These are phyloP conservation scores for Alces alces DNA, from an alignment of 2,113 vertebrate species.

Conservation along the genomic window DNA sequence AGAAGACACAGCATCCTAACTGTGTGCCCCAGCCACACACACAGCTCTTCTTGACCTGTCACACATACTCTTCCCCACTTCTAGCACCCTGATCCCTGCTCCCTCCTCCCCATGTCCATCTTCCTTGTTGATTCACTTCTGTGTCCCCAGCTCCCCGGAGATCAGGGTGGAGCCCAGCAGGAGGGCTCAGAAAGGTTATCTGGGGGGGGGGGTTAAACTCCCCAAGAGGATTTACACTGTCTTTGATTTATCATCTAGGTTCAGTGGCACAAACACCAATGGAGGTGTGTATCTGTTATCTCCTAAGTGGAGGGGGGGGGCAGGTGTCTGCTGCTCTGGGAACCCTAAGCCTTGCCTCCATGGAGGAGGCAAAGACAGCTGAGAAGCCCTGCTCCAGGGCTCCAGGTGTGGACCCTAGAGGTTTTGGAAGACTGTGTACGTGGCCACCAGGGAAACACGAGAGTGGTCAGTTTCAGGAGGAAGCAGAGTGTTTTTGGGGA, in stretches of 20 bases:
- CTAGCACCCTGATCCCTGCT: not conserved
- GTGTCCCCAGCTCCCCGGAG: fast-evolving
- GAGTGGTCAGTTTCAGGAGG: fast-evolving
- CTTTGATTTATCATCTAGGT: not conserved
- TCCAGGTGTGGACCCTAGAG: not conserved
- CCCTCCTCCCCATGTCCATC: not conserved
- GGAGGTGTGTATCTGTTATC: not conserved
- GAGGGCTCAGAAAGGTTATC: no score
- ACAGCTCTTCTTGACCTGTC: not conserved
- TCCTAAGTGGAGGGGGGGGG: not conserved
- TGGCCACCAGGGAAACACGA: no score
- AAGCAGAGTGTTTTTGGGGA: no score
- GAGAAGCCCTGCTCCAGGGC: not conserved
- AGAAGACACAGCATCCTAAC: not conserved
- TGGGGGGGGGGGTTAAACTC: not conserved
- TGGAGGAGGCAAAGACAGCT: not conserved
- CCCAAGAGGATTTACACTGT: not conserved
- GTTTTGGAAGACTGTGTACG: fast-evolving
- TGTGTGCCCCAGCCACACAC: not conserved
- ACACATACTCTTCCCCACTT: not conserved
- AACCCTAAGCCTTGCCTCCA: not conserved
- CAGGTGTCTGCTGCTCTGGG: not conserved
- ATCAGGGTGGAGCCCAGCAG: not conserved
- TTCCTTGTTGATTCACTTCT: not conserved
- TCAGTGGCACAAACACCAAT: not conserved